phyloP scores from a whole-genome alignment of 2,888 invertebrate genomes.

The Lepetodrilus schrolli region DNA sequence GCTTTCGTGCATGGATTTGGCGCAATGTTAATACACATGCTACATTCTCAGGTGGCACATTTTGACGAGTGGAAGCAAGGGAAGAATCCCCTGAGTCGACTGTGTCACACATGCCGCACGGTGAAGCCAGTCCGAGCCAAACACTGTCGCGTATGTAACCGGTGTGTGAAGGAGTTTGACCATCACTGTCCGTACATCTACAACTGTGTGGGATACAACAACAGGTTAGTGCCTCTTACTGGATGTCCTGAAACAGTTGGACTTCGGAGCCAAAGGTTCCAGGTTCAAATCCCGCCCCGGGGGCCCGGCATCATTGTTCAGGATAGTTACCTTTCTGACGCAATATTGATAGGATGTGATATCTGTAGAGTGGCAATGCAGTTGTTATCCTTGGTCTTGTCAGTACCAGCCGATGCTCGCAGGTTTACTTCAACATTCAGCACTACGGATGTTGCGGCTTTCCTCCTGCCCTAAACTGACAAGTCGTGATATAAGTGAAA shows the following conservation, averaged over 20 bases:
- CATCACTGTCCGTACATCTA: conserved; percentile 97
- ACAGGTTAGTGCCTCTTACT: conserved; percentile 78
- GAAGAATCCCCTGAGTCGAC: conserved; percentile 79
- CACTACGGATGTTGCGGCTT: too few relatives aligned
- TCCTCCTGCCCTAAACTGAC: too few relatives aligned
- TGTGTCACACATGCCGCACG: conserved; percentile 93
- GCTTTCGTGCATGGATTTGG: too few relatives aligned
- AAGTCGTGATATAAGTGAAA: too few relatives aligned
- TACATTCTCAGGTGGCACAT: conserved; percentile 84
- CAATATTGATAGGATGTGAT: too few relatives aligned
- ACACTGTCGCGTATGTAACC: conserved; percentile 92
- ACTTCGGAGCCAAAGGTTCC: too few relatives aligned
- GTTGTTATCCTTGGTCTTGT: too few relatives aligned
- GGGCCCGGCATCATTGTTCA: not conserved
- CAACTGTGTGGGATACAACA: conserved; percentile 93
- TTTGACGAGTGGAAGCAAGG: conserved; percentile 94
- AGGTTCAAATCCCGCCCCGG: too few relatives aligned
- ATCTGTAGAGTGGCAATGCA: too few relatives aligned
- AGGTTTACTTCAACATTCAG: too few relatives aligned
- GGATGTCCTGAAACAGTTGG: not conserved
- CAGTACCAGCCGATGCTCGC: too few relatives aligned
- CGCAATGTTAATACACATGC: too few relatives aligned
- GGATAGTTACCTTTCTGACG: not conserved
- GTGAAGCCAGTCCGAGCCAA: conserved; percentile 90
- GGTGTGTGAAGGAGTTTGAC: conserved; percentile 91